Base-by-base conservation (phyloP, 2,888 invertebrate genomes). In the Spisula solida region DNA sequence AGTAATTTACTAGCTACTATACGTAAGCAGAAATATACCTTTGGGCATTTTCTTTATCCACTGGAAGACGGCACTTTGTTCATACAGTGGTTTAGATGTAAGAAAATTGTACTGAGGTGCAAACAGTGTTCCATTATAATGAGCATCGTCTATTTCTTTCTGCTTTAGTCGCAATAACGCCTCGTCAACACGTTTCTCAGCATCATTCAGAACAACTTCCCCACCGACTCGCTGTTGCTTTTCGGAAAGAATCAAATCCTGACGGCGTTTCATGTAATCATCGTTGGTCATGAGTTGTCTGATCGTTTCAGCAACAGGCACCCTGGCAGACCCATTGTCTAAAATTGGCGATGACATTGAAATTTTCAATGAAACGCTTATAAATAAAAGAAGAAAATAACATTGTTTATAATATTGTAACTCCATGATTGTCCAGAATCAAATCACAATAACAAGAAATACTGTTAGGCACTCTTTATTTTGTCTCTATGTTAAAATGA, bases 21-120 rank as follows among this genome's bases (percentile, higher is more conserved):
- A 41, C 41, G 8, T 41, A 41, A 41, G 41, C 41, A 8, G 41
- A 41, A 41, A 8, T 10, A 66, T 89, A 95, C 95, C 95, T 94
- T 95, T 95, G 1, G 95, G 95, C 94, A 95, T 95, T 80, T 88
- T 91, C 82, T 90, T 84, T 20, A 95, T 92, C 34, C 95, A 88
- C 85, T 94, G 88, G 86, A 95, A 95, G 1, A 95, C 92, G 8
- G 47, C 81, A 86, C 95, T 94, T 56, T 93, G 81, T 14, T 94
- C 94, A 16, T 94, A 92, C 29, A 91, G 18, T 31, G 86, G 56
- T 85, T 93, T 94, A 0, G 93, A 93, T 81, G 88, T 29, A 18
- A 94, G 81, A 83, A 95, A 94, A 84, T 93, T 93, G 18, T 89
- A 83, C 6, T 87, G 82, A 60, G 93, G 90, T 12, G 92, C 88